Conservation (phyloP, 2,888 invertebrate species). For the Lasioglossum oenotherae region DNA sequence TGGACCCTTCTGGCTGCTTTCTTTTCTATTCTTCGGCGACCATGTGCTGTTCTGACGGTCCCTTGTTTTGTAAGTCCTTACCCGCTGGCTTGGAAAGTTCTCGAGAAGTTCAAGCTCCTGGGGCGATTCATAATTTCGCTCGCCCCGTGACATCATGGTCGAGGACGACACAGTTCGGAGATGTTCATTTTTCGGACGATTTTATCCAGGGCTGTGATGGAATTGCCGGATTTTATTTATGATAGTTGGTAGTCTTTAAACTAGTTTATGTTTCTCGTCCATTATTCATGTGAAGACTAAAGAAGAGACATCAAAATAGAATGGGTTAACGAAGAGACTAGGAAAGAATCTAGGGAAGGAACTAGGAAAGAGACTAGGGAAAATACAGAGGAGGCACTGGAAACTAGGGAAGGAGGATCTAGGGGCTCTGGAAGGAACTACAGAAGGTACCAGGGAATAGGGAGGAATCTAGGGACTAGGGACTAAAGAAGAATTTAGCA, state of each 20-base stretch:
- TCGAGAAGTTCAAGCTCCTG: background rate
- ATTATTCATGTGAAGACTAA: too few relatives aligned
- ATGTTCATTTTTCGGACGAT: background rate
- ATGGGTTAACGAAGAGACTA: too few relatives aligned
- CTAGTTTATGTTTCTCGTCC: background rate
- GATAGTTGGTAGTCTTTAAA: background rate
- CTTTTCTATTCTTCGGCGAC: background rate
- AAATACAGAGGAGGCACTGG: too few relatives aligned
- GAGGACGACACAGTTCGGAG: background rate
- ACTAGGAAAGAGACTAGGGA: too few relatives aligned
- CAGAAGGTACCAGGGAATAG: too few relatives aligned
- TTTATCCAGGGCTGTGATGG: background rate
- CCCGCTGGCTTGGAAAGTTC: slow-evolving; percentile 10
- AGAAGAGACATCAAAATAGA: too few relatives aligned
- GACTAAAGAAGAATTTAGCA: too few relatives aligned
- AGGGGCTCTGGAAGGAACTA: too few relatives aligned
- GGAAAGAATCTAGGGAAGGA: too few relatives aligned
- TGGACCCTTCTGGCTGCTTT: background rate
- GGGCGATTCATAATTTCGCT: slow-evolving; percentile 32
- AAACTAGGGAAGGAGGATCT: too few relatives aligned
- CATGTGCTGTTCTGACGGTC: background rate
- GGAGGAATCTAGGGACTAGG: too few relatives aligned
- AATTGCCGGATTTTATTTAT: background rate
- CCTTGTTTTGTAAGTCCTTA: background rate
- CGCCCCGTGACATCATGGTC: slow-evolving; percentile 1